Percentiles rank a stretch among this genome's conserved stretches.
These are phyloP conservation scores for Saccostrea glomerata DNA, from an alignment of 1,140 invertebrate genomes.

Conservation along the genomic window DNA sequence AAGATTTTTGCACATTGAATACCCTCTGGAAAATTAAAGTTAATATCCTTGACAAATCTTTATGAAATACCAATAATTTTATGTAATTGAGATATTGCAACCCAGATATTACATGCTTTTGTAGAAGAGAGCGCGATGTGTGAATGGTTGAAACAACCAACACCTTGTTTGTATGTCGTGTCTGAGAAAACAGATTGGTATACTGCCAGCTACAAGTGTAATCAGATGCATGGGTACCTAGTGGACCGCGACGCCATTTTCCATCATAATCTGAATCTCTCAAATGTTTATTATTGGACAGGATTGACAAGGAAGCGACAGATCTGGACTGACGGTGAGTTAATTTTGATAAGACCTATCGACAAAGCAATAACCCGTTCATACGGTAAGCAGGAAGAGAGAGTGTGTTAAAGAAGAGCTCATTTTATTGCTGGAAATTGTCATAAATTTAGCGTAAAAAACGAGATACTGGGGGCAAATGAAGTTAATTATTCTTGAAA, in stretches of 20 bases:
- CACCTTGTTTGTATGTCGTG: slow-evolving; percentile 4
- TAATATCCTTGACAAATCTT: too few relatives aligned
- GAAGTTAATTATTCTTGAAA: slow-evolving; percentile 34
- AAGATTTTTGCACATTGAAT: too few relatives aligned
- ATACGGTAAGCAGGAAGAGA: background rate
- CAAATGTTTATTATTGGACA: slow-evolving; percentile 21
- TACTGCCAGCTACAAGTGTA: slow-evolving; percentile 7
- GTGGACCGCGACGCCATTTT: slow-evolving; percentile 19
- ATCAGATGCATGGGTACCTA: background rate
- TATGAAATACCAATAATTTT: too few relatives aligned
- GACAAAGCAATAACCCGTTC: slow-evolving; percentile 7
- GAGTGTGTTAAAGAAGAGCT: background rate
- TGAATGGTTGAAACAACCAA: slow-evolving; percentile 14
- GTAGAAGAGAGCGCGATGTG: background rate
- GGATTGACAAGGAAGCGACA: slow-evolving; percentile 27
- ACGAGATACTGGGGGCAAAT: slow-evolving; percentile 4
- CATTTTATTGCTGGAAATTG: slow-evolving; percentile 20
- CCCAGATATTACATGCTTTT: background rate
- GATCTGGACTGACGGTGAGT: slow-evolving; percentile 29
- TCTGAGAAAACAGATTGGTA: slow-evolving; percentile 6
- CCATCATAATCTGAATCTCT: slow-evolving; percentile 28
- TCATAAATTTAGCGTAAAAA: slow-evolving; percentile 35
- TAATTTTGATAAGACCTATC: slow-evolving; percentile 7
- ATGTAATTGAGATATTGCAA: too few relatives aligned
- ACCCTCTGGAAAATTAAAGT: too few relatives aligned